Base-by-base conservation (phyloP, 2,797 vertebrate genomes). In the Sebastes dallii region DNA sequence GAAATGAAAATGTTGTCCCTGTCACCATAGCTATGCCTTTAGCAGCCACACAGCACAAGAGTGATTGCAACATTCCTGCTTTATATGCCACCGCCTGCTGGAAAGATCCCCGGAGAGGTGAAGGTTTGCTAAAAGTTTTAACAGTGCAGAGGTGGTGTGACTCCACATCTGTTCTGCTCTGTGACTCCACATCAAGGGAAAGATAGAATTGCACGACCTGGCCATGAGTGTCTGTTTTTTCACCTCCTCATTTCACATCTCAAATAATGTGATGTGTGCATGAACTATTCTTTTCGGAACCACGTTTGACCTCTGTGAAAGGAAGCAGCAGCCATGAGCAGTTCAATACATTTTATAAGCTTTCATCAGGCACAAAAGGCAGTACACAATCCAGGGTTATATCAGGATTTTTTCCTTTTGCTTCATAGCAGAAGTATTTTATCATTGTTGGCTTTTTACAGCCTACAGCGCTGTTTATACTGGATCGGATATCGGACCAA, bases 1-100 rank as follows among this genome's bases (percentile, higher is more conserved):
- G 20, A 84, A 85, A 81, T 81, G 73, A 75, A 90, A 89, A 86
- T 82, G 71, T 85, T 84, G 84, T 86, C 72, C 59, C 80, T 83
- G 83, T 86, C 86, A 78, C 73, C 58, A 18, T 9, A 64, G 79
- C 80, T 64, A 3, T 78, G 73, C 79, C 86, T 88, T 80, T 61
- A 77, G 86, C 83, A 32, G 79, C 83, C 77, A 62, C 81, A 72
- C 78, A 71, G 72, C 72, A 9, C 29, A 56, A 66, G 78, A 85
- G 77, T 82, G 81, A 90, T 88, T 65, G 80, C 5, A 10, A 78
- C 81, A 82, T 84, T 76, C 77, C 84, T 77, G 61, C 82, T 84
- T 78, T 82, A 69, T 86, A 42, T 85, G 81, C 83, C 77, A 78
- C 65, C n/a, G 52, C 82, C 78, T 88, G 80, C 84, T 78, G 60